Evolutionary conservation across 2,888 invertebrate species (phyloP).

Genomic region (Oegoconia quadripuncta): DNA sequence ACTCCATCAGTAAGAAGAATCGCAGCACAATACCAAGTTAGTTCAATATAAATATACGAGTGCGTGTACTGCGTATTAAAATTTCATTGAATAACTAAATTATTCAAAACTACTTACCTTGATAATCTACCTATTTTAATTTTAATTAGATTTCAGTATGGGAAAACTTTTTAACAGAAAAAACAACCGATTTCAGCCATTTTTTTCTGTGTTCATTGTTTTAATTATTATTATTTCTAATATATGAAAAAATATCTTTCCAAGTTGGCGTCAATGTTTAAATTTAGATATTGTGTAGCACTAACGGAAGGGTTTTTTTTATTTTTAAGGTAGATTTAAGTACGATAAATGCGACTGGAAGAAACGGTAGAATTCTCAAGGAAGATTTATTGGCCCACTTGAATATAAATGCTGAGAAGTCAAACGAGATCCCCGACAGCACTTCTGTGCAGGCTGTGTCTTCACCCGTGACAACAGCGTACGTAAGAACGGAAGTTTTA

Average conservation of each 20-base stretch:
- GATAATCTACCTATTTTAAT: too few relatives aligned
- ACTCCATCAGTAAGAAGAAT: conserved; percentile 97
- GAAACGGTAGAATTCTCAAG: conserved; percentile 94
- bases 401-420: conserved; percentile 74
- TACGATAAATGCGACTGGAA: conserved; percentile 88
- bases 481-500: conserved; percentile 42
- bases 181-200: too few relatives aligned
- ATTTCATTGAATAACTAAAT: too few relatives aligned
- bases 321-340: conserved; percentile 81
- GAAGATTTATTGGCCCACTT: conserved; percentile 92
- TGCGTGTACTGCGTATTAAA: too few relatives aligned
- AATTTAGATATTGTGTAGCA: neutral
- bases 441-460: conserved; percentile 34
- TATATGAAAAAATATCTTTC: too few relatives aligned
- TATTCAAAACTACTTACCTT: too few relatives aligned
- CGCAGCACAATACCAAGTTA: conserved; percentile 92
- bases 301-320: neutral
- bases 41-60: too few relatives aligned
- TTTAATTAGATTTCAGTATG: too few relatives aligned
- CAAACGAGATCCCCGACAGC: conserved; percentile 56
- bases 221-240: too few relatives aligned
- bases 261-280: too few relatives aligned
- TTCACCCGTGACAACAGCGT: conserved; percentile 35
- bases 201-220: too few relatives aligned
- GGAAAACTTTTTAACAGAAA: too few relatives aligned